These are phyloP conservation scores for Elaeidobius kamerunicus DNA, from an alignment of 2,888 invertebrate species.

Conservation along the genomic window DNA sequence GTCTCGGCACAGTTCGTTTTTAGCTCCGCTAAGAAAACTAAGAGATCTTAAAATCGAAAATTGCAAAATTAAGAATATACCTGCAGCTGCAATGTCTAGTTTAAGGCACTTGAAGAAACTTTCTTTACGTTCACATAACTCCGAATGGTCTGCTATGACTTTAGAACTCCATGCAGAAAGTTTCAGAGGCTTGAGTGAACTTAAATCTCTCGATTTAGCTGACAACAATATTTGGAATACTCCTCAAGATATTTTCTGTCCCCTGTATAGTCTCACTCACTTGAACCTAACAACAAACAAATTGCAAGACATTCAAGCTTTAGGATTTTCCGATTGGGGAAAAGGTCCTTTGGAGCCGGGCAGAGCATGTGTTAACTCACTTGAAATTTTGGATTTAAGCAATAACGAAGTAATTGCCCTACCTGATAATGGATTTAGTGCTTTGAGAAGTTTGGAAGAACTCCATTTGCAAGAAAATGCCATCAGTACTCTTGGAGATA, in stretches of 20 bases:
- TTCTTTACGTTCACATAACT: slow-evolving; percentile 70
- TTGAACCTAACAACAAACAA: slow-evolving; percentile 75
- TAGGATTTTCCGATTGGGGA: slow-evolving; percentile 73
- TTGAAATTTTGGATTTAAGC: slow-evolving; percentile 71
- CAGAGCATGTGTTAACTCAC: slow-evolving; percentile 64
- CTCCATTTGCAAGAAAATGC: slow-evolving; percentile 74
- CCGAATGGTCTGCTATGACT: slow-evolving; percentile 77
- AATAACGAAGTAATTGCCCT: slow-evolving; percentile 68
- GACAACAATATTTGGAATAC: slow-evolving; percentile 76
- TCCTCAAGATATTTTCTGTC: slow-evolving; percentile 70
- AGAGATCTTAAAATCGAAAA: slow-evolving; percentile 68
- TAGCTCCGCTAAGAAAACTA: slow-evolving; percentile 62
- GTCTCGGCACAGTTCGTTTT: slow-evolving; percentile 50
- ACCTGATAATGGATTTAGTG: slow-evolving; percentile 68
- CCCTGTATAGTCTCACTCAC: slow-evolving; percentile 63
- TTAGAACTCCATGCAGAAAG: slow-evolving; percentile 72
- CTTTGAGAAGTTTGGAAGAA: slow-evolving; percentile 65
- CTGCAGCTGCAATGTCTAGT: slow-evolving; percentile 65
- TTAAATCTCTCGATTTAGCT: slow-evolving; percentile 66
- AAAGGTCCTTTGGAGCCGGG: slow-evolving; percentile 59
- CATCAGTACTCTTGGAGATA: slow-evolving; percentile 69
- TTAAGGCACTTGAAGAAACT: slow-evolving; percentile 65
- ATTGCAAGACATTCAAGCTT: slow-evolving; percentile 71
- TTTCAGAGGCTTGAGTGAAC: slow-evolving; percentile 64
- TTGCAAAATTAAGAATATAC: slow-evolving; percentile 74